Evolutionary conservation across 2,888 invertebrate genomes (phyloP).

Genomic region (Hydropsyche betteni): DNA sequence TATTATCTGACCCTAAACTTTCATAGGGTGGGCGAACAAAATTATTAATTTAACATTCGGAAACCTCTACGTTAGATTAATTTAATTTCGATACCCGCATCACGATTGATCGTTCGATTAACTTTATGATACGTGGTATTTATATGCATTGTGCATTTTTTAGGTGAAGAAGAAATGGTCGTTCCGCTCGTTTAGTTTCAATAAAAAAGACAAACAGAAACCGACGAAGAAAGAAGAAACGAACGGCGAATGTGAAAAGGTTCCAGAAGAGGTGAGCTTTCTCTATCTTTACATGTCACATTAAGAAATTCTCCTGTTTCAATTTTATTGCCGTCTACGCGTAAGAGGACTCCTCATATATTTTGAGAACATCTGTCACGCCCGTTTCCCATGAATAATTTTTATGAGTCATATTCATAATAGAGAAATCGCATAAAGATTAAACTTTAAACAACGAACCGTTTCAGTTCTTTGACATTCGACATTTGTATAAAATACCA

Average conservation of each 20-base stretch:
- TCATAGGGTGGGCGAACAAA: too few relatives aligned
- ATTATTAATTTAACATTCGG: too few relatives aligned
- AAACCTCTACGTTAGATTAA: too few relatives aligned
- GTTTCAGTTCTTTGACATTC: neutral
- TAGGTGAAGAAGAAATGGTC: conserved; percentile 90
- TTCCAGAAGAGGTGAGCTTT: conserved; percentile 71
- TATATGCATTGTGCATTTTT: conserved; percentile 49
- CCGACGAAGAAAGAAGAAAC: conserved; percentile 75
- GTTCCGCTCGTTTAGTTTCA: conserved; percentile 86
- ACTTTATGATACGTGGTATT: conserved; percentile 22
- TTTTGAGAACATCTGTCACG: conserved; percentile 30
- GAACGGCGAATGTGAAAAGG: conserved; percentile 70
- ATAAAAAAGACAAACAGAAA: conserved; percentile 87
- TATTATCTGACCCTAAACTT: too few relatives aligned
- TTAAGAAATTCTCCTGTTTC: conserved; percentile 14
- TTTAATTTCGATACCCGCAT: too few relatives aligned
- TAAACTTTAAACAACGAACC: neutral
- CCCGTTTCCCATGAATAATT: conserved; percentile 30
- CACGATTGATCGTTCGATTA: too few relatives aligned
- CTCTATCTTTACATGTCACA: conserved; percentile 32
- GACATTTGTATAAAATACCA: neutral
- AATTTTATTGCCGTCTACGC: conserved; percentile 16
- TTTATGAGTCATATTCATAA: conserved; percentile 13
- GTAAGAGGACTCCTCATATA: conserved; percentile 1
- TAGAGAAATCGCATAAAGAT: neutral